phyloP scores from a whole-genome alignment of 2,888 invertebrate genomes.

The Cancer borealis region DNA sequence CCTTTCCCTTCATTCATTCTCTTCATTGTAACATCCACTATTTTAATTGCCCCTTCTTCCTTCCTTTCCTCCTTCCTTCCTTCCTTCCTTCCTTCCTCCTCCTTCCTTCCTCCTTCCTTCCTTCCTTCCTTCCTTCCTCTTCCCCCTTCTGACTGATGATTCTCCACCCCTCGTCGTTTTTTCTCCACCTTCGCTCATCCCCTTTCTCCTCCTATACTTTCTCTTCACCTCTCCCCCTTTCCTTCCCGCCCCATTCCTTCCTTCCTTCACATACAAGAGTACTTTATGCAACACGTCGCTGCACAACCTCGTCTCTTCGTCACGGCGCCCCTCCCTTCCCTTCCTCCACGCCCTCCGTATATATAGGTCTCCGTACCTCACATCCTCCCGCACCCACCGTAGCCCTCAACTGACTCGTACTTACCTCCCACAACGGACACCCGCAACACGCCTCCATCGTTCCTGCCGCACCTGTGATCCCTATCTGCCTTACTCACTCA shows the following conservation, averaged over 20 bases:
- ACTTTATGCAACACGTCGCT: neutral
- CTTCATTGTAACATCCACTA: neutral
- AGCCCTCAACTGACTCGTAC: neutral
- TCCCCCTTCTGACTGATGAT: slow-evolving; percentile 4
- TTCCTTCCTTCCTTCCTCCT: neutral
- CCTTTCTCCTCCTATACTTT: neutral
- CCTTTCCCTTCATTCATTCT: neutral
- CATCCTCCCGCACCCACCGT: slow-evolving; percentile 32
- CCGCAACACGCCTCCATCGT: neutral
- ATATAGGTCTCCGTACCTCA: neutral
- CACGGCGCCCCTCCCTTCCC: neutral
- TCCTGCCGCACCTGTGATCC: neutral
- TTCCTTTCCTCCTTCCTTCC: neutral
- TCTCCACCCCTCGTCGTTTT: neutral
- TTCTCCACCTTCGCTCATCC: neutral
- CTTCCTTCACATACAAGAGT: neutral
- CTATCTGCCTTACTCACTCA: neutral
- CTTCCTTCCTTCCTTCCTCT: neutral
- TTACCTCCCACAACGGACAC: slow-evolving; percentile 6
- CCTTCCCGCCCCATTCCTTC: slow-evolving; percentile 3
- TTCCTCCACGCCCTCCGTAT: slow-evolving; percentile 2
- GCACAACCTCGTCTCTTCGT: neutral
- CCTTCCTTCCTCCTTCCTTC: neutral
- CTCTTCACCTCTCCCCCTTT: neutral
- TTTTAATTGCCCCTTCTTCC: neutral